Base-by-base conservation (phyloP, 2,113 vertebrate species). In the Corythoichthys haematopterus region DNA sequence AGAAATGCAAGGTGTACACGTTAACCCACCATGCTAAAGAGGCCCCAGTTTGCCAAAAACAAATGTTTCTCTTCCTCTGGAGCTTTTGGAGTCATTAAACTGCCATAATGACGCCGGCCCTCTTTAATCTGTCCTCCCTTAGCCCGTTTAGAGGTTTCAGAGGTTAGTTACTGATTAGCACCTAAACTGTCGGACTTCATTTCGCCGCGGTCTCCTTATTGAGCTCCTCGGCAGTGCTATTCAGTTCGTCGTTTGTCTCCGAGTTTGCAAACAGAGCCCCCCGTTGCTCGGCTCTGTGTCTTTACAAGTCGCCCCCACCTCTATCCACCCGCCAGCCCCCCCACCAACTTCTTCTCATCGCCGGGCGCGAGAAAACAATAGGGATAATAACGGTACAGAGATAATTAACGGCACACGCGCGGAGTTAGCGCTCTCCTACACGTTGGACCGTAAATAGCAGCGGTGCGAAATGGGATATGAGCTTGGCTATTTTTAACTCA, bases 101-200 rank as follows among this genome's bases (percentile, higher is more conserved):
- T 51, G 60, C 0, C 80, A 72, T 75, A 81, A 84, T 82, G 78
- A 81, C 78, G 70, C 80, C 65, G 15, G 59, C 52, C 66, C 51
- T 53, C 71, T 80, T n/a, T 71, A 68, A 82, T 78, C 80, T 77
- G 60, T 78, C 83, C 71, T 66, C 38, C 48, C 78, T 66, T 70
- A 58, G 64, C 80, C 78, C 69, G 78, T 87, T 83, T 78, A 20
- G 84, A 80, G 77, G 83, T 82, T 86, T 82, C 76, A 35, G 84
- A 81, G 80, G 83, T 83, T 86, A 81, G 82, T 80, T 85, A 82
- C 83, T 85, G 84, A 89, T 87, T 89, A 85, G 83, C 78, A 66
- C 67, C 68, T 61, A 81, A 84, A 82, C 79, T 87, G 81, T 77
- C 70, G 72, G 85, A 85, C 79, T 85, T 84, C 77, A 86, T 88